Evolutionary conservation across 2,888 invertebrate genomes (phyloP).

Genomic region (Diaprepes abbreviatus): DNA sequence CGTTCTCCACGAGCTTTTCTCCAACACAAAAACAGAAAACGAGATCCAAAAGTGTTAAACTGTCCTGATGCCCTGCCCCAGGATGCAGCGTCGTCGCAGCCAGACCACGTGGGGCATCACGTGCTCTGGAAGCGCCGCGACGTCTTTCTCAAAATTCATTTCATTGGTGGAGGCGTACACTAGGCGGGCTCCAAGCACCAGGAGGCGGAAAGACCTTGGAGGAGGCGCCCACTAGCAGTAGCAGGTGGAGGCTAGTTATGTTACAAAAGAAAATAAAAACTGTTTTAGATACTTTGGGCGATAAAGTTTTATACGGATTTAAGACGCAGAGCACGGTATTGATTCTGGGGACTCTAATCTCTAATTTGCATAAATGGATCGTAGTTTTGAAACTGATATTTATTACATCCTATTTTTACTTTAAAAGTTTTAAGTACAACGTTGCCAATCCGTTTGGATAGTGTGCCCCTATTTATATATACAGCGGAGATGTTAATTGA

Average conservation of each 20-base stretch:
- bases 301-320: slow-evolving; percentile 49
- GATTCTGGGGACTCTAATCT: slow-evolving; percentile 34
- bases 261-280: slow-evolving; percentile 40
- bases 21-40: slow-evolving; percentile 31
- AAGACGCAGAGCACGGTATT: slow-evolving; percentile 30
- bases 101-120: slow-evolving; percentile 62
- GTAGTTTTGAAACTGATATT: slow-evolving; percentile 47
- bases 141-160: slow-evolving; percentile 59
- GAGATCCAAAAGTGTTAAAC: slow-evolving; percentile 37
- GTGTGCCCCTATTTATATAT: too few relatives aligned
- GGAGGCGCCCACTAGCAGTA: slow-evolving; percentile 47
- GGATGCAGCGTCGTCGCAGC: slow-evolving; percentile 59
- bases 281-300: slow-evolving; percentile 45
- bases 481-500: too few relatives aligned
- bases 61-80: slow-evolving; percentile 51
- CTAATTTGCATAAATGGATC: slow-evolving; percentile 45
- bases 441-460: too few relatives aligned
- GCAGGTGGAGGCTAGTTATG: slow-evolving; percentile 37
- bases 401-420: slow-evolving; percentile 8
- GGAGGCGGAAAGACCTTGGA: slow-evolving; percentile 60
- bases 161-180: slow-evolving; percentile 61
- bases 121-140: slow-evolving; percentile 63
- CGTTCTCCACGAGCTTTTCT: slow-evolving; percentile 13
- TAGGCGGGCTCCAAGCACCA: slow-evolving; percentile 61
- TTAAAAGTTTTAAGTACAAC: slow-evolving; percentile 3